Evolutionary conservation across 2,797 vertebrate genomes (phyloP).

Genomic region (Pterois miles): DNA sequence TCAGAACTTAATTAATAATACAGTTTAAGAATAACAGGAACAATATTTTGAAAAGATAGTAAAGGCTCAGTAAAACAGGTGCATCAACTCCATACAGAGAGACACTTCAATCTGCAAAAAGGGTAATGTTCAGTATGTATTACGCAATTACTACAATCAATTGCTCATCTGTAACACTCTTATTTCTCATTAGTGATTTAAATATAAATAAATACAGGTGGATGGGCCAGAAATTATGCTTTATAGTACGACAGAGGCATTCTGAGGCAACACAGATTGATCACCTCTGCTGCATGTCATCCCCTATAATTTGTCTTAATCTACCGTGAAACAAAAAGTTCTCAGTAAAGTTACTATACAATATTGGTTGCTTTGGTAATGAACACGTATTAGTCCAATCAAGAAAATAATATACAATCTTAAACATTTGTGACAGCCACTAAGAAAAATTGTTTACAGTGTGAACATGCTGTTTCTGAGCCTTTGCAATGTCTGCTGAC

Average conservation of each 20-base stretch:
- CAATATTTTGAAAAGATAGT: neutral
- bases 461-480: neutral
- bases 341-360: neutral
- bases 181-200: neutral
- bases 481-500: neutral
- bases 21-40: neutral
- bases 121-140: neutral
- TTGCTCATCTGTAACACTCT: neutral
- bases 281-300: neutral
- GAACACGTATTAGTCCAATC: neutral
- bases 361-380: neutral
- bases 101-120: neutral
- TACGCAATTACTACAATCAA: neutral
- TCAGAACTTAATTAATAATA: neutral
- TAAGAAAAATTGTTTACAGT: neutral
- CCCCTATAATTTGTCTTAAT: neutral
- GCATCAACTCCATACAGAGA: neutral
- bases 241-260: neutral
- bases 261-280: neutral
- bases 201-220: neutral
- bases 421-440: neutral
- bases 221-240: neutral
- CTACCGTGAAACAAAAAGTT: neutral
- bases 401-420: neutral
- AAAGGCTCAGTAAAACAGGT: neutral